Percentiles rank a stretch among this genome's conserved stretches.
phyloP scores from a whole-genome alignment of 2,888 invertebrate species.

The Cataglyphis cursor region DNA sequence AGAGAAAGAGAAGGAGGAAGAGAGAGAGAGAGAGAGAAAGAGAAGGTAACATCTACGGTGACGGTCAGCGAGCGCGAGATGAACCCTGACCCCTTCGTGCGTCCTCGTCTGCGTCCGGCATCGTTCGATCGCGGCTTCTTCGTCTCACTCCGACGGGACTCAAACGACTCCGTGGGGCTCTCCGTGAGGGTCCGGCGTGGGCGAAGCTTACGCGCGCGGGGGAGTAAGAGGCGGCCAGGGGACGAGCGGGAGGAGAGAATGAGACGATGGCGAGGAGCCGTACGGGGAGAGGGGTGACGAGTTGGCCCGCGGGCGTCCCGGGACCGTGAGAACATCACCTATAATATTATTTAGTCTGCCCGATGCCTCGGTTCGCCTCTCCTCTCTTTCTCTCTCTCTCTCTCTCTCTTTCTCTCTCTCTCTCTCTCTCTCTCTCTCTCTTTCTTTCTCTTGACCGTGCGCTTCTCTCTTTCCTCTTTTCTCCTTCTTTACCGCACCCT shows the following conservation, averaged over 20 bases:
- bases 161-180: constrained; percentile 70
- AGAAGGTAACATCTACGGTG: constrained; percentile 84
- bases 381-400: constrained; percentile 63
- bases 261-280: constrained; percentile 65
- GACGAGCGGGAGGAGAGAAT: constrained; percentile 71
- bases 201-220: constrained; percentile 81
- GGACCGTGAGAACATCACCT: constrained; percentile 87
- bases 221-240: constrained; percentile 61
- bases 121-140: constrained; percentile 59
- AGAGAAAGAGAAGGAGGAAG: too few relatives aligned
- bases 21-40: constrained; percentile 62
- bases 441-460: constrained; percentile 33
- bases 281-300: constrained; percentile 79
- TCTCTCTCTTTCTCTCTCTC: constrained; percentile 52
- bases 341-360: constrained; percentile 87
- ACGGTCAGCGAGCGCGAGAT: constrained; percentile 87
- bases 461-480: constrained; percentile 49
- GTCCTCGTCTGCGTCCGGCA: constrained; percentile 71
- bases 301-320: constrained; percentile 87
- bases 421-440: constrained; percentile 49
- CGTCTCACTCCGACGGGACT: constrained; percentile 73
- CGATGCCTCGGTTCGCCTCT: constrained; percentile 76
- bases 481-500: constrained; percentile 58
- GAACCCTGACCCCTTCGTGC: constrained; percentile 83
- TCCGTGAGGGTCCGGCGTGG: constrained; percentile 80